Conservation (phyloP, 2,113 vertebrate genomes). For the Odontophorus gujanensis region DNA sequence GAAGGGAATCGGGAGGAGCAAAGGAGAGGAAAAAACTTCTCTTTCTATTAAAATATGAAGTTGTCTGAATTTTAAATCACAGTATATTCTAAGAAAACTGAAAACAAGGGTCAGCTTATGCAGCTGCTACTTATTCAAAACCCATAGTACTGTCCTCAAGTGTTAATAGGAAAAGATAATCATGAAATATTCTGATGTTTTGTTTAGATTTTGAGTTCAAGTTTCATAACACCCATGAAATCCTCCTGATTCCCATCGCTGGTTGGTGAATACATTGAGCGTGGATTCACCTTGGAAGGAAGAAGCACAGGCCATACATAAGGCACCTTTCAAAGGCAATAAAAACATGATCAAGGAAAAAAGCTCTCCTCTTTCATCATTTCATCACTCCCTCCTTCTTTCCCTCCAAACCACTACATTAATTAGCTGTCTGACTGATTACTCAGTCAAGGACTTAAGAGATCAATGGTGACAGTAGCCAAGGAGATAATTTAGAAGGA, state of each 20-base stretch:
- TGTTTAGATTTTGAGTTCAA: neutral
- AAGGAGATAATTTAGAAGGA: constrained; percentile 57
- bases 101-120: neutral
- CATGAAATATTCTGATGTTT: neutral
- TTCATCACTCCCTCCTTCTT: neutral
- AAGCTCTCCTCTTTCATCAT: constrained; percentile 20
- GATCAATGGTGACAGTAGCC: constrained; percentile 64
- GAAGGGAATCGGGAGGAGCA: neutral
- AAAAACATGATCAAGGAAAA: constrained; percentile 30
- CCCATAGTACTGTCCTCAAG: neutral
- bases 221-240: neutral
- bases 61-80: neutral
- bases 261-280: neutral
- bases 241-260: neutral
- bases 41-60: neutral
- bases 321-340: constrained; percentile 34
- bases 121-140: neutral
- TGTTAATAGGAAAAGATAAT: neutral
- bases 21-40: neutral
- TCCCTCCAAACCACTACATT: constrained; percentile 38
- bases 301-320: neutral
- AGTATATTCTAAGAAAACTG: neutral
- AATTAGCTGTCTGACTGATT: constrained; percentile 68
- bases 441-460: constrained; percentile 50
- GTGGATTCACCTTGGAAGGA: neutral